Conservation (phyloP, 2,888 invertebrate species). For the Rotaria sp. region DNA sequence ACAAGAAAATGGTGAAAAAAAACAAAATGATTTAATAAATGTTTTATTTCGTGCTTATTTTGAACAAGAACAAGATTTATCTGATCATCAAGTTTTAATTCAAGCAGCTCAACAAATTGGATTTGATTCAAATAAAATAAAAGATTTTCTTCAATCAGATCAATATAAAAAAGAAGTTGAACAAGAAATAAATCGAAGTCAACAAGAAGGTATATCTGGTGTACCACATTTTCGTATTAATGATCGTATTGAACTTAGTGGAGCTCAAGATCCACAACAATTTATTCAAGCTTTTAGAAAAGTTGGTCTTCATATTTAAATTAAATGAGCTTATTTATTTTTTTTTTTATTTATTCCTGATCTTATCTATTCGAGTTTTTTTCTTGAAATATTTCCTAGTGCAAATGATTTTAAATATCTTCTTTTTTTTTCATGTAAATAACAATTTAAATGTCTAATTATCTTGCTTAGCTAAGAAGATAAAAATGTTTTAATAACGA, state of each 20-base stretch:
- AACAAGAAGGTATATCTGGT: neutral
- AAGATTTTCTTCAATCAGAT: neutral
- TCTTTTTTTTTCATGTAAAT: neutral
- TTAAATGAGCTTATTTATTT: too few species aligned
- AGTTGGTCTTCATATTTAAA: neutral
- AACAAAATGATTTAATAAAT: constrained; percentile 17
- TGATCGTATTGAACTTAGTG: neutral
- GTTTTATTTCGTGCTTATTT: constrained; percentile 11
- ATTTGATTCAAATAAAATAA: neutral
- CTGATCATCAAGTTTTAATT: neutral
- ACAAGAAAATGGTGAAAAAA: neutral
- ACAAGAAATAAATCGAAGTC: neutral
- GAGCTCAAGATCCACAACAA: neutral
- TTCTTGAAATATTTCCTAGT: too few species aligned
- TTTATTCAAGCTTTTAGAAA: neutral
- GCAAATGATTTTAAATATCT: too few species aligned
- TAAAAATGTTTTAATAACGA: constrained; percentile 2
- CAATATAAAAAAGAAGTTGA: neutral
- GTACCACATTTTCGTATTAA: neutral
- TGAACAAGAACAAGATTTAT: constrained; percentile 14
- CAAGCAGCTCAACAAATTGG: neutral
- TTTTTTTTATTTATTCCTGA: too few species aligned
- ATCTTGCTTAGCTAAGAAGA: neutral
- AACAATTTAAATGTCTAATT: neutral
- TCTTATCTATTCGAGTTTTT: too few species aligned